Percentiles rank a stretch among this genome's conserved stretches.
phyloP scores from a whole-genome alignment of 2,888 invertebrate genomes.

The Micoletzkya japonica region DNA sequence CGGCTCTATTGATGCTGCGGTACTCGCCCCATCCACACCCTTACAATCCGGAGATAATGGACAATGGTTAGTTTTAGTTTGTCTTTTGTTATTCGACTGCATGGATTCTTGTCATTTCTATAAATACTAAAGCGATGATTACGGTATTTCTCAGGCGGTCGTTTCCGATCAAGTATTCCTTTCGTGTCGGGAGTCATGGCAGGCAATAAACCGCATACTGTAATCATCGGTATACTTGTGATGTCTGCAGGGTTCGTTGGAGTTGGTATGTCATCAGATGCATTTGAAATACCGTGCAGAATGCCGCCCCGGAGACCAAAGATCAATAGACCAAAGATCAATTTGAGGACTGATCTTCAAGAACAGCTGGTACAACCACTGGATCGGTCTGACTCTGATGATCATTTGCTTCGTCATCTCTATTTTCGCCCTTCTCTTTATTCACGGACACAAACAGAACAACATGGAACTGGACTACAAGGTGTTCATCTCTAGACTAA shows the following conservation, averaged over 20 bases:
- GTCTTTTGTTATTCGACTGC: neutral
- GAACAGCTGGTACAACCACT: neutral
- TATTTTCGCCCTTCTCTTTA: constrained; percentile 37
- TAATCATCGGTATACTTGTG: constrained; percentile 30
- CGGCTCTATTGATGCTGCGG: constrained; percentile 60
- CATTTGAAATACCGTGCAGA: too few species aligned
- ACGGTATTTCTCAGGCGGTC: constrained; percentile 22
- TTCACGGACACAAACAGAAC: constrained; percentile 46
- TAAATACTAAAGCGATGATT: too few species aligned
- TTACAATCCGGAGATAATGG: constrained; percentile 1
- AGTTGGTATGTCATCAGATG: constrained; percentile 17
- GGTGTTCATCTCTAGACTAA: constrained; percentile 29
- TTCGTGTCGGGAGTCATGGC: neutral
- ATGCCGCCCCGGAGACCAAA: too few species aligned
- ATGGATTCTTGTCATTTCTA: neutral
- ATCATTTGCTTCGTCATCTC: constrained; percentile 28
- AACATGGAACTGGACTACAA: constrained; percentile 46
- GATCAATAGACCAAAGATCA: too few species aligned
- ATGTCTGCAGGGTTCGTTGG: constrained; percentile 28
- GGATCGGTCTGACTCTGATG: neutral
- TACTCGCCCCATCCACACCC: constrained; percentile 12
- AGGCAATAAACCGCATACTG: constrained; percentile 17
- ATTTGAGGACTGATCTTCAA: constrained; percentile 7
- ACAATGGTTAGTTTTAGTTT: neutral
- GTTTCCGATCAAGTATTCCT: constrained; percentile 23